phyloP scores from a whole-genome alignment of 64 coral and sea anemone genomes.

The Montipora efflorescens region DNA sequence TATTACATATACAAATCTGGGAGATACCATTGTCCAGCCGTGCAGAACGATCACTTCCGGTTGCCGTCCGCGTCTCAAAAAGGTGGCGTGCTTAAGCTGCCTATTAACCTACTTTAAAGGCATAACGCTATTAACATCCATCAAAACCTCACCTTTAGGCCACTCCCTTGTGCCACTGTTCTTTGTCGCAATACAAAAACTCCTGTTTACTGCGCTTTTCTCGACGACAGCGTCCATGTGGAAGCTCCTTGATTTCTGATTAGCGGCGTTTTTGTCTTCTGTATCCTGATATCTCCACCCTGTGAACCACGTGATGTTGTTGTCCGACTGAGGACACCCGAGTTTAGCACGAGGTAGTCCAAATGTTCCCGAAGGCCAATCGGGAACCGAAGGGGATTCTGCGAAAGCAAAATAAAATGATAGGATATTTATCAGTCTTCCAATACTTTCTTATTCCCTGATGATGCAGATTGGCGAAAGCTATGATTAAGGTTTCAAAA shows the following conservation, averaged over 20 bases:
- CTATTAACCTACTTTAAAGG: too few species aligned
- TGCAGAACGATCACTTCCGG: too few species aligned
- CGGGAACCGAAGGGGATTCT: not conserved
- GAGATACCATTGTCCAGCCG: too few species aligned
- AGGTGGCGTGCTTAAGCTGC: too few species aligned
- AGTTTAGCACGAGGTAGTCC: slow-evolving; percentile 30
- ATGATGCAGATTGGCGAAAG: too few species aligned
- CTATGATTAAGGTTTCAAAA: too few species aligned
- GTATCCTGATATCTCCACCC: slow-evolving; percentile 73
- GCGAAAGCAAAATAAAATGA: not conserved
- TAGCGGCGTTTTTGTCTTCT: slow-evolving; percentile 20
- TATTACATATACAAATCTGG: too few species aligned
- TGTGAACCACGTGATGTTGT: slow-evolving; percentile 4
- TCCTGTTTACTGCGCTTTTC: slow-evolving; percentile 33
- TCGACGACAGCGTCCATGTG: slow-evolving; percentile 42
- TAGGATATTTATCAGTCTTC: not conserved
- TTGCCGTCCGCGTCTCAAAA: too few species aligned
- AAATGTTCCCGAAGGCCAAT: slow-evolving; percentile 46
- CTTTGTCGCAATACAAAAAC: slow-evolving; percentile 36
- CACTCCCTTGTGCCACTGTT: not conserved
- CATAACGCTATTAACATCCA: too few species aligned
- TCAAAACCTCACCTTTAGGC: slow-evolving; percentile 36
- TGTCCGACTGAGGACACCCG: slow-evolving; percentile 38
- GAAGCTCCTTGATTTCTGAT: not conserved
- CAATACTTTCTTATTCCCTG: too few species aligned